These are phyloP conservation scores for Actenoides lindsayi DNA, from an alignment of 2,113 vertebrate species.

Conservation along the genomic window DNA sequence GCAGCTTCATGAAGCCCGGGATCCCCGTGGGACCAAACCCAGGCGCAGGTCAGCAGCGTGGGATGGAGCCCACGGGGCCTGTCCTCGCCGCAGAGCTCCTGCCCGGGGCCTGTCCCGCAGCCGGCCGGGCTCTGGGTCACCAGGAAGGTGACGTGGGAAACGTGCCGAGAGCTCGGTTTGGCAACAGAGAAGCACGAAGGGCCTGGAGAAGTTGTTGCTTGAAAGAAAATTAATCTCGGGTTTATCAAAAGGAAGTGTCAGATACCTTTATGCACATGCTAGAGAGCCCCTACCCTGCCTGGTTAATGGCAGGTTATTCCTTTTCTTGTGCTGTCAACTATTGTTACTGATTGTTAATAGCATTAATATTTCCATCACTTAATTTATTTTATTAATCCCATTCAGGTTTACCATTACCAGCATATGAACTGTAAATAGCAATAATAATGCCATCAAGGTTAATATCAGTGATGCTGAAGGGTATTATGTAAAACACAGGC, in stretches of 20 bases:
- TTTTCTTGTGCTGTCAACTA: constrained; percentile 63
- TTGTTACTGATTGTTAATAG: constrained; percentile 66
- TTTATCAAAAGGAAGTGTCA: constrained; percentile 47
- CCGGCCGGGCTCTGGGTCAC: fast-evolving
- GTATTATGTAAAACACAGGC: constrained; percentile 67
- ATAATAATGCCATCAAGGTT: constrained; percentile 68
- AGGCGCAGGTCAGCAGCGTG: fast-evolving
- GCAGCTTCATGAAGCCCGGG: constrained; percentile 10
- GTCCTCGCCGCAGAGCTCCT: not conserved
- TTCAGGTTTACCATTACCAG: constrained; percentile 63
- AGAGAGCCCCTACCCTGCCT: not conserved
- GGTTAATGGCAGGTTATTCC: constrained; percentile 53
- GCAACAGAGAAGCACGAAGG: not conserved
- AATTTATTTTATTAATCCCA: constrained; percentile 76
- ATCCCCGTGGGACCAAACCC: not conserved
- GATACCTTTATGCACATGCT: constrained; percentile 33
- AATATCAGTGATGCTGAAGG: constrained; percentile 65
- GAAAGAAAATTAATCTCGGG: constrained; percentile 34
- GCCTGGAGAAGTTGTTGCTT: not conserved
- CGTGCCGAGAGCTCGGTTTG: fast-evolving
- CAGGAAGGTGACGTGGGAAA: not conserved
- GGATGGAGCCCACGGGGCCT: fast-evolving
- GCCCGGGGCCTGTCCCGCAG: not conserved
- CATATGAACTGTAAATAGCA: constrained; percentile 69
- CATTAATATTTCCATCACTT: constrained; percentile 74